Evolutionary conservation across 2,113 vertebrate genomes (phyloP), one percentile per base, ranked within the genome.

Genomic region (Coracopsis vasa): DNA sequence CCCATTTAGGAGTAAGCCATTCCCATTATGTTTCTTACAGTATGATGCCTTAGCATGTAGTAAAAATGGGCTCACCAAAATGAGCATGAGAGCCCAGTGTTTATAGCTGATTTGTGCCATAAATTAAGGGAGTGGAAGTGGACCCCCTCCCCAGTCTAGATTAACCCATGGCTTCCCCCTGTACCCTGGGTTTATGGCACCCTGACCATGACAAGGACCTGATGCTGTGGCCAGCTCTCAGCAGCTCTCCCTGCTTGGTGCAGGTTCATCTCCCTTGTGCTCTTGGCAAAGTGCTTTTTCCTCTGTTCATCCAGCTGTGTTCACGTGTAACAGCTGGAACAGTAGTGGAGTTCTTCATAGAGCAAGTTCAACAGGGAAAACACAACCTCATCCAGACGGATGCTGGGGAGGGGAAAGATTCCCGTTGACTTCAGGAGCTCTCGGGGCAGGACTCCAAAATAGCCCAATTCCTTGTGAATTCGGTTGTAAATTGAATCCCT

Each of bases 91-190:
- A 9, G 25, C 29, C 58, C 31, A 4, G 35, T 7, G 13, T 65
- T 60, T 58, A 7, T 35, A 28, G 44, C 67, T 53, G 71, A 82
- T 82, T 91, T 91, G 50, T 16, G 60, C 71, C 41, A 42, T 97
- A 96, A 96, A 97, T 96, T 20, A 86, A 20, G 41, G 42, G 65
- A 74, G 67, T 28, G 42, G 74, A 67, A 86, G 62, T 4, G 44
- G 74, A 24, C 6, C n/a, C 28, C 48, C n/a, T n/a, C 17, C 62
- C 35, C 27, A 35, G 28, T 51, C 61, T 50, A 17, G 41, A 28
- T 27, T 23, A 85, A 27, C 60, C 45, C 5, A 0, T 60, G 61
- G 39, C 44, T 60, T 66, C 35, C 15, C 42, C 25, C 61, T 14
- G 2, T 9, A 14, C 44, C 45, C 51, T 21, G 69, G 16, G 28